Evolutionary conservation across 2,797 vertebrate genomes (phyloP).

Genomic region (Pseudopleuronectes americanus): DNA sequence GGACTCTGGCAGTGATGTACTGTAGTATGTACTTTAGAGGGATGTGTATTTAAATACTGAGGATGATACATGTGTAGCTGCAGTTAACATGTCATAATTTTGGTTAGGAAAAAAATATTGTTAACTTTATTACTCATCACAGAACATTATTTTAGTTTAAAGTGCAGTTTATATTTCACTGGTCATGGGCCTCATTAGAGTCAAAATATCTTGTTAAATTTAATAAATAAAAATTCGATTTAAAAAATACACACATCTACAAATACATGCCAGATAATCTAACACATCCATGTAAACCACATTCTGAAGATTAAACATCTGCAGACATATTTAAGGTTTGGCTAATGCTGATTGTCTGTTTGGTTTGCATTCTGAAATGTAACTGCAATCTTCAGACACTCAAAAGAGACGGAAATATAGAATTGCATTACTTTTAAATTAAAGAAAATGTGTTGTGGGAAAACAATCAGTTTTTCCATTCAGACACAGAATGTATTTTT

Average conservation of each 20-base stretch:
- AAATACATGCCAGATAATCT: constrained; percentile 11
- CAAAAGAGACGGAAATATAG: constrained; percentile 18
- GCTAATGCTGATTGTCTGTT: constrained; percentile 3
- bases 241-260: constrained; percentile 7
- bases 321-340: constrained; percentile 2
- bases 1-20: constrained; percentile 9
- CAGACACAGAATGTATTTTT: constrained; percentile 12
- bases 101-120: background rate
- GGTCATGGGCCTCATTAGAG: background rate
- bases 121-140: constrained; percentile 4
- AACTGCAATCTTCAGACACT: constrained; percentile 15
- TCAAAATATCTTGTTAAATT: constrained; percentile 4
- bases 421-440: constrained; percentile 17
- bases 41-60: constrained; percentile 14
- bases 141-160: constrained; percentile 1
- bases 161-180: too few relatives aligned
- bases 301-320: constrained; percentile 7
- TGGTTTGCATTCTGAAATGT: constrained; percentile 23
- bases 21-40: constrained; percentile 4
- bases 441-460: constrained; percentile 25
- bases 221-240: background rate
- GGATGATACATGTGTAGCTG: background rate
- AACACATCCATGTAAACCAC: constrained; percentile 3
- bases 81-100: constrained; percentile 5
- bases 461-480: constrained; percentile 17